Base-by-base conservation (phyloP, 2,888 invertebrate genomes). In the Caprella mutica region DNA sequence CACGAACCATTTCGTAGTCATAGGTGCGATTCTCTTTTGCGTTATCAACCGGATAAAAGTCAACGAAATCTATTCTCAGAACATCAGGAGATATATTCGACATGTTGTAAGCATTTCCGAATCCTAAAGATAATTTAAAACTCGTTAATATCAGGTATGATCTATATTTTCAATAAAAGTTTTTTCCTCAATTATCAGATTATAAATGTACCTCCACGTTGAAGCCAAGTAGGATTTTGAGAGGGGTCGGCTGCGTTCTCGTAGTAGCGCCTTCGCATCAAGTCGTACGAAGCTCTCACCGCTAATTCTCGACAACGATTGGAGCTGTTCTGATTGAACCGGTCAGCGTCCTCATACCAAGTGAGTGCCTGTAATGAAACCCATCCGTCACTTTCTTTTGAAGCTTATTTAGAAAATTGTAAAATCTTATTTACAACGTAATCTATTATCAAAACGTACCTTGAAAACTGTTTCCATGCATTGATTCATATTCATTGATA, bases 21-120 rank as follows among this genome's bases (percentile, higher is more conserved):
- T 80, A 79, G 0, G 86, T 85, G 67, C 80, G 80, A 70, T 86
- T 86, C 0, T 76, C 71, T 50, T 76, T 77, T 0, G 83, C 81
- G 70, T 87, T 87, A 67, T 84, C 82, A 60, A 73, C 72, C 1
- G 83, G 80, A 69, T 83, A 83, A 67, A 85, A 77, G 68, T 83
- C 77, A 9, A 81, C 78, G 12, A 77, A 70, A 67, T 80, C 77
- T 1, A 83, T 80, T 67, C 77, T 76, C 64, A 81, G 70, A 3
- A 81, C 80, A 40, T 61, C 61, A 29, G 59, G 55, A n/a, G 59
- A 53, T n/a, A 55, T 46, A 6, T 39, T 42, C 5, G 53, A 29
- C 4, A 23, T 2, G 30, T 48, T 48, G 48, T 48, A 48, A 4
- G 48, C 48, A 17, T 48, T 48, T 19, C 44, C 44, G n/a, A n/a